phyloP scores from a whole-genome alignment of 2,888 invertebrate species.

The Drosophila greeni region DNA sequence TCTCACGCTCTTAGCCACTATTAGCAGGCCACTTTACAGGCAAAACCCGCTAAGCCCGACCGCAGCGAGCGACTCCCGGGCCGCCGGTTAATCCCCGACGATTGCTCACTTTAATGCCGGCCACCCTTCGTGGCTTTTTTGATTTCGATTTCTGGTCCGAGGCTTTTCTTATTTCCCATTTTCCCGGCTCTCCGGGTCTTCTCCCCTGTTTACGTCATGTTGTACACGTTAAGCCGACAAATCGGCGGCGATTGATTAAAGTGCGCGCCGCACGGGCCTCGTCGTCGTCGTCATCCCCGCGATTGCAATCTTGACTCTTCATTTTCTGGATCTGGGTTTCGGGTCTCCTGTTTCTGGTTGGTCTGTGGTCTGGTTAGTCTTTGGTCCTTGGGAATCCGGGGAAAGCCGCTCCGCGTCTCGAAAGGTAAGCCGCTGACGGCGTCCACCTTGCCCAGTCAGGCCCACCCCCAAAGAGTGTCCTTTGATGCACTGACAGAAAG shows the following conservation, averaged over 20 bases:
- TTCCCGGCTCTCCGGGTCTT: conserved; percentile 3
- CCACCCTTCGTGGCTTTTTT: conserved; percentile 30
- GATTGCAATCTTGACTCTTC: conserved; percentile 67
- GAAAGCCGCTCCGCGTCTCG: conserved; percentile 37
- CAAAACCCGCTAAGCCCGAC: conserved; percentile 62
- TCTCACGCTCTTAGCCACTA: conserved; percentile 63
- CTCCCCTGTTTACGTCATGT: conserved; percentile 66
- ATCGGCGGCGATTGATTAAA: conserved; percentile 78
- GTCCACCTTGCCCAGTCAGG: conserved; percentile 50
- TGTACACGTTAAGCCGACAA: conserved; percentile 78
- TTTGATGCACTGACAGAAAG: conserved; percentile 2
- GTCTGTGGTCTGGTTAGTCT: conserved; percentile 22
- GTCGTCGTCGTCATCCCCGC: conserved; percentile 35
- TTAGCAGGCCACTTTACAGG: conserved; percentile 66
- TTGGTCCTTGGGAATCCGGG: conserved; percentile 38
- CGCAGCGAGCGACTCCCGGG: conserved; percentile 41
- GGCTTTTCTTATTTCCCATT: conserved; percentile 26
- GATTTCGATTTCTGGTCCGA: conserved; percentile 2
- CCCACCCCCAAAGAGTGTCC: neutral
- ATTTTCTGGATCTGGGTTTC: conserved; percentile 58
- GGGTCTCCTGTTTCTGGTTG: conserved; percentile 27
- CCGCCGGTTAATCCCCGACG: conserved; percentile 61
- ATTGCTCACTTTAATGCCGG: conserved; percentile 70
- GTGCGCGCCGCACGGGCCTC: conserved; percentile 56
- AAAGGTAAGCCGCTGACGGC: conserved; percentile 68